These are phyloP conservation scores for Oscheius sp. DNA, from an alignment of 1,140 invertebrate genomes.

Conservation along the genomic window DNA sequence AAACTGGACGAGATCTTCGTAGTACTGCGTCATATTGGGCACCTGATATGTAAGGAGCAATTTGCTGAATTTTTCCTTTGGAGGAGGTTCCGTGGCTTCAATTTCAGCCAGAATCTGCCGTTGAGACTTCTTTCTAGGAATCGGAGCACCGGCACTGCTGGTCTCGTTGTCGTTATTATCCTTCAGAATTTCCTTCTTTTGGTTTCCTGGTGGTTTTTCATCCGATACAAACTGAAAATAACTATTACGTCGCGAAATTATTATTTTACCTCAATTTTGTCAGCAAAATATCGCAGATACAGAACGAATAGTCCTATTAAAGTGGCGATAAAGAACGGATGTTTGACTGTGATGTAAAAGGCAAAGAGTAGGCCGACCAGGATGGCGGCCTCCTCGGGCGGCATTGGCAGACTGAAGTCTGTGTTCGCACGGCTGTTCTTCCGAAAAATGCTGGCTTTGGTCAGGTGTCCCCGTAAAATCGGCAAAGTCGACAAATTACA, in stretches of 20 bases:
- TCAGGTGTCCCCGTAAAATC: no score
- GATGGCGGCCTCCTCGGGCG: not conserved
- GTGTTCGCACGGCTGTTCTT: no score
- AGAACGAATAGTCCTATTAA: not conserved
- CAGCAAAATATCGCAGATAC: not conserved
- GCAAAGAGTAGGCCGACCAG: not conserved
- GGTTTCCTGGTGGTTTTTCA: not conserved
- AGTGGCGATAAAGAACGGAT: not conserved
- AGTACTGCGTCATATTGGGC: constrained; percentile 28
- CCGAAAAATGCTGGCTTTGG: no score
- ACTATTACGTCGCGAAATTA: not conserved
- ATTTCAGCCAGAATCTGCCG: constrained; percentile 8
- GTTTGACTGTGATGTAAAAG: not conserved
- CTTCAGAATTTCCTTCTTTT: not conserved
- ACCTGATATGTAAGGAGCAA: constrained; percentile 31
- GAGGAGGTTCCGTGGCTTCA: not conserved
- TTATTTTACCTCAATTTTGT: not conserved
- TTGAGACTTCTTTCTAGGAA: not conserved
- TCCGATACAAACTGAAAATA: no score
- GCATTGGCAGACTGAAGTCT: no score
- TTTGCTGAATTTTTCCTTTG: constrained; percentile 15
- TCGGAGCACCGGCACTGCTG: not conserved
- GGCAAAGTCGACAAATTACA: no score
- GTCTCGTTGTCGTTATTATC: not conserved
- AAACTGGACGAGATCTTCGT: constrained; percentile 19